These are phyloP conservation scores for Saturnia pavonia DNA, from an alignment of 2,888 invertebrate species.

Conservation along the genomic window DNA sequence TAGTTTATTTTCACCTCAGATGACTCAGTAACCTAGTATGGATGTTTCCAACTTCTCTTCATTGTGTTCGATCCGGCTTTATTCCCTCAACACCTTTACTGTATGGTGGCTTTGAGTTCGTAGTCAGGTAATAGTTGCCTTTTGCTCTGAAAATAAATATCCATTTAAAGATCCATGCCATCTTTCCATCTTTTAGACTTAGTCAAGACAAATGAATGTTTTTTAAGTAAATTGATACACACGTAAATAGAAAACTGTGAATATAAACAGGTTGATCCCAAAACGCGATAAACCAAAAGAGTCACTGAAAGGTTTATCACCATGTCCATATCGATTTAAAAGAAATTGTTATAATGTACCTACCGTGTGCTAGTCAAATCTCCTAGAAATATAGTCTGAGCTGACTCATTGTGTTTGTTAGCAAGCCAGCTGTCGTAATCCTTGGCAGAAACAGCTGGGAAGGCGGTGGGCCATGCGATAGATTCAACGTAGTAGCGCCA, in stretches of 20 bases:
- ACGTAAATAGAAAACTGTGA: too few species aligned
- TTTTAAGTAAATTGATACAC: too few species aligned
- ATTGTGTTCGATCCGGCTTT: constrained; percentile 39
- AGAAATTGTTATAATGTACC: constrained; percentile 21
- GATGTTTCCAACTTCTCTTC: constrained; percentile 35
- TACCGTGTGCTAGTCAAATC: constrained; percentile 64
- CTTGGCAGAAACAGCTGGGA: constrained; percentile 67
- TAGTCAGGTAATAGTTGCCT: constrained; percentile 67
- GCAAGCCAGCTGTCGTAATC: constrained; percentile 74
- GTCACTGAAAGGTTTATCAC: too few species aligned
- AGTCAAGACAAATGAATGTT: too few species aligned
- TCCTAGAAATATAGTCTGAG: constrained; percentile 56
- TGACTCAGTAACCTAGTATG: constrained; percentile 40
- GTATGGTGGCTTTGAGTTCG: constrained; percentile 50
- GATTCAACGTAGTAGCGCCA: constrained; percentile 82
- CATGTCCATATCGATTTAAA: constrained; percentile 15
- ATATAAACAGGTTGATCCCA: too few species aligned
- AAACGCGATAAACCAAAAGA: too few species aligned
- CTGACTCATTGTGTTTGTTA: constrained; percentile 29
- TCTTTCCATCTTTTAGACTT: too few species aligned
- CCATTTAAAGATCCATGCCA: too few species aligned
- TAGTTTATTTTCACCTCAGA: constrained; percentile 41
- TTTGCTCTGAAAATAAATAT: constrained; percentile 50
- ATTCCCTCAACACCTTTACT: constrained; percentile 54
- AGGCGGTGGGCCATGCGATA: constrained; percentile 62